These are phyloP conservation scores for Dipodomys spectabilis DNA, from an alignment of 2,113 vertebrate genomes.

Conservation along the genomic window DNA sequence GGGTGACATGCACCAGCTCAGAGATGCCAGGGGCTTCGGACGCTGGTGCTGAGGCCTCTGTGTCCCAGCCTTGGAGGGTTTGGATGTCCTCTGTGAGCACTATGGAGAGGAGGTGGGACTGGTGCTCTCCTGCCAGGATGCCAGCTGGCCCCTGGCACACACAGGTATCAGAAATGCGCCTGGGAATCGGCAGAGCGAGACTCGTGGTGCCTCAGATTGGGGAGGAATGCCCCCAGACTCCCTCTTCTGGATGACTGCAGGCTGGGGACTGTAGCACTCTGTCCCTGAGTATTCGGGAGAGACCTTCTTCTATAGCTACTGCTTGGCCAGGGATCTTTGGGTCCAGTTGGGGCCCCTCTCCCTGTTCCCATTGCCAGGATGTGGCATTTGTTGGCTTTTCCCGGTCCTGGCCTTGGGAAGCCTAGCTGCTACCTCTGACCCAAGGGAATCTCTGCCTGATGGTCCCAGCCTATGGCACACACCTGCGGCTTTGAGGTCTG, in stretches of 20 bases:
- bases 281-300: neutral
- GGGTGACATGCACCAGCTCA: neutral
- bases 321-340: neutral
- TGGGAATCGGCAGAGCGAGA: neutral
- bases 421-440: rapidly evolving
- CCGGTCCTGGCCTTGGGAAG: neutral
- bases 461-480: too few relatives aligned
- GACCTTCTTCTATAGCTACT: neutral
- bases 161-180: rapidly evolving
- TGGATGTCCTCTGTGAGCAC: neutral
- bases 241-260: neutral
- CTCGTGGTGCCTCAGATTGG: neutral
- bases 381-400: neutral
- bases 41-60: rapidly evolving
- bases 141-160: neutral
- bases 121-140: neutral
- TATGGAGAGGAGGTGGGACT: neutral
- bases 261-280: rapidly evolving
- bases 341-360: neutral
- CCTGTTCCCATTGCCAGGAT: rapidly evolving
- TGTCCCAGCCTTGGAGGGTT: neutral
- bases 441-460: rapidly evolving
- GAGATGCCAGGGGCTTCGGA: neutral
- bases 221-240: neutral
- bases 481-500: neutral